Evolutionary conservation across 2,797 vertebrate genomes (phyloP), one percentile per base, ranked within the genome.

Genomic region (Basileuterus tristriatus): DNA sequence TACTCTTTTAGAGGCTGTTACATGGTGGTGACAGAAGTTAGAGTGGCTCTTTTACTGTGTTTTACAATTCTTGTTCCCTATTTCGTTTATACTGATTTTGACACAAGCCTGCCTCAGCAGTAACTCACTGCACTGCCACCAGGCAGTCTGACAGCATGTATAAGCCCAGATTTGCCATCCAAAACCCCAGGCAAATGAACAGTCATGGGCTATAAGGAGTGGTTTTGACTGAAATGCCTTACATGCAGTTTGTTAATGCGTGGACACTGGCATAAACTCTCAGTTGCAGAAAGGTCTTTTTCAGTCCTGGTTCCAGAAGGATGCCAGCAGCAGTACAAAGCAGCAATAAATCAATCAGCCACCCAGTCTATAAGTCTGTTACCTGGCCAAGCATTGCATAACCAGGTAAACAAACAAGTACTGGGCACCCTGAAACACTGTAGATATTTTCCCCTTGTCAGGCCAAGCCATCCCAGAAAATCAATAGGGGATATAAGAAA

Each of bases 341-440:
- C 46, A 83, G 60, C 89, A 94, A 85, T 94, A 93, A 96, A 96
- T 96, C 96, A 93, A 88, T 91, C 94, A 97, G 27, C 53, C 79
- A 79, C 50, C 30, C 78, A 75, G 52, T 30, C 69, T 71, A 17
- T 72, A 91, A 94, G 39, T 41, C 39, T 41, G 15, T 41, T 41
- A 16, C 39, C 39, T 41, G 39, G 39, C 15, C 39, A 41, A 55
- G 50, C 34, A 78, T 64, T 91, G 55, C 60, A 75, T 94, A 94
- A 88, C 39, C 8, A 23, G 53, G 46, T 79, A 97, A 95, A 96
- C 67, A 95, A 94, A 92, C 70, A 92, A 89, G 49, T 34, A 64
- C 36, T 67, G 64, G 55, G 89, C 85, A 89, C 30, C 92, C 78
- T 71, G 89, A 95, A 96, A 71, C 14, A 36, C 18, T 83, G 37